A percentile compares a stretch with the other conserved stretches of the same genome.
These are phyloP conservation scores for Manduca sexta DNA, from an alignment of 1,140 invertebrate species.

Conservation along the genomic window DNA sequence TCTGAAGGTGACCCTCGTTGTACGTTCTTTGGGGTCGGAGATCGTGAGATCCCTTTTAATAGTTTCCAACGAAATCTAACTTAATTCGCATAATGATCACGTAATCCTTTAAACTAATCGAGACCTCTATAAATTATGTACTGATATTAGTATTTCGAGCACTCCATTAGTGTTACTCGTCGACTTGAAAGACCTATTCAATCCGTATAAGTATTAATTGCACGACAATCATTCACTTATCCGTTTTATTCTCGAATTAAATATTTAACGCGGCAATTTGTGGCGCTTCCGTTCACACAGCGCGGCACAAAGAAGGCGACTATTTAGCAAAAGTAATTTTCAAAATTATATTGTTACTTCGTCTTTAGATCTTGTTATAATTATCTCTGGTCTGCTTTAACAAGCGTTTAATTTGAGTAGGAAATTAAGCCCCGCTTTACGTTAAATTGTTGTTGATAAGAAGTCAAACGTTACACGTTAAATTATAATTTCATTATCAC, in stretches of 20 bases:
- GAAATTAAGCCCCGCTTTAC: slow-evolving; percentile 47
- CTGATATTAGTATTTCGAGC: slow-evolving; percentile 3
- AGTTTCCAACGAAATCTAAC: slow-evolving; percentile 51
- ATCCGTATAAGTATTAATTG: slow-evolving; percentile 40
- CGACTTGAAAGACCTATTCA: neutral
- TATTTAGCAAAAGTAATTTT: slow-evolving; percentile 61
- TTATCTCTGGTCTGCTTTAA: slow-evolving; percentile 64
- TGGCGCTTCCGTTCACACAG: slow-evolving; percentile 53
- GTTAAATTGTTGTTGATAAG: slow-evolving; percentile 37
- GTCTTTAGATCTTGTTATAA: slow-evolving; percentile 62
- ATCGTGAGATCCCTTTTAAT: slow-evolving; percentile 55
- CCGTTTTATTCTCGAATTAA: slow-evolving; percentile 62
- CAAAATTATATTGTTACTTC: slow-evolving; percentile 64
- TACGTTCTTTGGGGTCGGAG: slow-evolving; percentile 37
- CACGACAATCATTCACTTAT: slow-evolving; percentile 51
- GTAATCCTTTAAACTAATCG: slow-evolving; percentile 40
- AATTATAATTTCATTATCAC: slow-evolving; percentile 17
- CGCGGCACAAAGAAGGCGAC: slow-evolving; percentile 46
- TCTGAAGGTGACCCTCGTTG: slow-evolving; percentile 57
- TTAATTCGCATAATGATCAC: slow-evolving; percentile 56
- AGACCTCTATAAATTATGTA: slow-evolving; percentile 32
- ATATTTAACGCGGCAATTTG: slow-evolving; percentile 65
- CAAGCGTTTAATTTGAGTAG: slow-evolving; percentile 53
- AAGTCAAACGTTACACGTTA: slow-evolving; percentile 24
- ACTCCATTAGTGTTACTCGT: neutral